Percentiles rank a stretch among this genome's conserved stretches.
These are phyloP conservation scores for Otus scops DNA, from an alignment of 2,797 vertebrate genomes.

Conservation along the genomic window DNA sequence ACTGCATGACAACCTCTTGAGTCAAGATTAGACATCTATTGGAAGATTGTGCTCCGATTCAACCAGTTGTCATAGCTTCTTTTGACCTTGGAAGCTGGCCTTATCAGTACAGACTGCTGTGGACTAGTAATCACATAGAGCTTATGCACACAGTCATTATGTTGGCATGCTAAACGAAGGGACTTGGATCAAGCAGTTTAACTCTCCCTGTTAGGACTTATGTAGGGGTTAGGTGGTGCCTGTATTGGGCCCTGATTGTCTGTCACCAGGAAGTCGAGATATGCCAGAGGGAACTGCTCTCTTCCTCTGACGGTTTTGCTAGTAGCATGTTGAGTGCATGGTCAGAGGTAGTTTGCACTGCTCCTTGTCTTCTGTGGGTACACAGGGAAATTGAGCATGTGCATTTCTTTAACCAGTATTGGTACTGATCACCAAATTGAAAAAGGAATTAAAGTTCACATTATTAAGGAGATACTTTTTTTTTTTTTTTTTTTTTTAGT, in stretches of 20 bases:
- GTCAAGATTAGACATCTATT: background rate
- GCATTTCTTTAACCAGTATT: background rate
- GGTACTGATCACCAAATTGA: background rate
- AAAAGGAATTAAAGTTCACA: background rate
- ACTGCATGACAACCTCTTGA: background rate
- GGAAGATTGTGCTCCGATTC: background rate
- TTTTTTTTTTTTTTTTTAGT: background rate
- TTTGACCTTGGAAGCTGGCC: background rate
- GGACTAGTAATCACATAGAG: background rate
- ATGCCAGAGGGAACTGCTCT: background rate
- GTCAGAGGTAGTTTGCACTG: background rate
- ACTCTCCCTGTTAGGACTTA: background rate
- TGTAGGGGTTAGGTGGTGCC: background rate
- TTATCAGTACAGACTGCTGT: background rate
- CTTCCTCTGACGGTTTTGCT: background rate
- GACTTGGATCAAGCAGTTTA: background rate
- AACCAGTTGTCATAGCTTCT: background rate
- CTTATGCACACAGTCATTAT: background rate
- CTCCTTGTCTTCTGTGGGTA: background rate
- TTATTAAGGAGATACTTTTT: background rate
- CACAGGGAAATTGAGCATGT: background rate
- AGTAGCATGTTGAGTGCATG: rapidly evolving
- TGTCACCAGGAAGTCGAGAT: background rate
- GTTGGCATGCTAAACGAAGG: background rate
- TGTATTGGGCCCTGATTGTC: background rate